Conservation (phyloP, 2,113 vertebrate species). For the Aleadryas rufinucha region DNA sequence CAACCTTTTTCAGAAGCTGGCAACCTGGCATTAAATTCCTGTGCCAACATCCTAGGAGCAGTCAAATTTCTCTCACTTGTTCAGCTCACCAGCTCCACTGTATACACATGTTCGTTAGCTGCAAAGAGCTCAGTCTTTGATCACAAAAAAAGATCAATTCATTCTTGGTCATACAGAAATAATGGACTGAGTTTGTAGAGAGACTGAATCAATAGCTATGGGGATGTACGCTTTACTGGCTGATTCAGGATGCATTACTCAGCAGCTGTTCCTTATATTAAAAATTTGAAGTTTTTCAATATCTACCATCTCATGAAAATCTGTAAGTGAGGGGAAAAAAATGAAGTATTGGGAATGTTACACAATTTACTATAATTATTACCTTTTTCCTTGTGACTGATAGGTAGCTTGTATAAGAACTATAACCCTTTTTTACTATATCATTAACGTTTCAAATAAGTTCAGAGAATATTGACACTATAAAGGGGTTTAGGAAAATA, state of each 20-base stretch:
- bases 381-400: background rate
- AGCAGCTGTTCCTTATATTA: background rate
- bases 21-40: background rate
- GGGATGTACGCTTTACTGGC: rapidly evolving
- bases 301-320: background rate
- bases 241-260: background rate
- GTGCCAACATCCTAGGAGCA: background rate
- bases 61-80: background rate
- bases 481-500: background rate
- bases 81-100: background rate
- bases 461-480: background rate
- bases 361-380: background rate
- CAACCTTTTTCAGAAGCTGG: background rate
- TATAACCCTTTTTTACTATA: background rate
- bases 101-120: background rate
- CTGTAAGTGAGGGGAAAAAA: background rate
- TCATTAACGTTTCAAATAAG: background rate
- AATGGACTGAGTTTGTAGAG: background rate
- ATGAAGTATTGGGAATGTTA: background rate
- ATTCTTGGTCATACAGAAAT: background rate
- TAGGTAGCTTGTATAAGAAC: background rate
- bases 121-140: background rate
- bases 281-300: background rate
- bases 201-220: background rate
- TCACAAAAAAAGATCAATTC: background rate